Base-by-base conservation (phyloP, 2,113 vertebrate species). In the Amblyornis subalaris region DNA sequence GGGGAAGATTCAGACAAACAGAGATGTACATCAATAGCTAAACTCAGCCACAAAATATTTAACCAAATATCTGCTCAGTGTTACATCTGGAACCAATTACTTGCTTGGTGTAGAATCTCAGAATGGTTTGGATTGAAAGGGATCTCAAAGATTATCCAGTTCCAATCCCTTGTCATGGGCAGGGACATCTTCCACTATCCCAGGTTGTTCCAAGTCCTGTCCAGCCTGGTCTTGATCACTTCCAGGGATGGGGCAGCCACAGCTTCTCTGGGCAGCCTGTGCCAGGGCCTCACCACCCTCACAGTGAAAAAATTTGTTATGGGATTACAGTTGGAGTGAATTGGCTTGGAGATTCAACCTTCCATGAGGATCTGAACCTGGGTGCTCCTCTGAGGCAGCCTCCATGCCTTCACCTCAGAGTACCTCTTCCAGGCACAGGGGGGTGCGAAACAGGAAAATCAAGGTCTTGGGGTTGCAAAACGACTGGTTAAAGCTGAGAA, bases 141-240 rank as follows among this genome's bases (percentile, higher is more conserved):
- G 24, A 54, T 14, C 14, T 40, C 10, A 18, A 74, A 53, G 6
- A 58, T 17, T 10, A 35, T 5, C 18, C 6, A 40, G 11, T 45
- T 54, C 7, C n/a, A 45, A 8, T 2, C 3, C 25, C 16, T 16
- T 74, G n/a, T 10, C 16, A 31, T 15, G 9, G 36, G 29, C 53
- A 89, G 38, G 13, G n/a, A 22, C 20, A 25, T 0, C 8, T 74
- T n/a, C 28, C 24, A 81, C 1, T 7, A 18, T 1, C 14, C 9
- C 36, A 60, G 12, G 5, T 18, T 76, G 22, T 18, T 44, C 26
- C 53, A 5, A 67, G 21, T 0, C 7, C 2, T 14, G 6, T 54
- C 65, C 38, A 62, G 1, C 10, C 10, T n/a, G 65, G n/a, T 8
- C n/a, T 40, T 61, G 48, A 7, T 26, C 40, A 86, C 4, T 67